Evolutionary conservation across 2,797 vertebrate genomes (phyloP), one percentile per base, ranked within the genome.

Genomic region (Lacerta bilineata): DNA sequence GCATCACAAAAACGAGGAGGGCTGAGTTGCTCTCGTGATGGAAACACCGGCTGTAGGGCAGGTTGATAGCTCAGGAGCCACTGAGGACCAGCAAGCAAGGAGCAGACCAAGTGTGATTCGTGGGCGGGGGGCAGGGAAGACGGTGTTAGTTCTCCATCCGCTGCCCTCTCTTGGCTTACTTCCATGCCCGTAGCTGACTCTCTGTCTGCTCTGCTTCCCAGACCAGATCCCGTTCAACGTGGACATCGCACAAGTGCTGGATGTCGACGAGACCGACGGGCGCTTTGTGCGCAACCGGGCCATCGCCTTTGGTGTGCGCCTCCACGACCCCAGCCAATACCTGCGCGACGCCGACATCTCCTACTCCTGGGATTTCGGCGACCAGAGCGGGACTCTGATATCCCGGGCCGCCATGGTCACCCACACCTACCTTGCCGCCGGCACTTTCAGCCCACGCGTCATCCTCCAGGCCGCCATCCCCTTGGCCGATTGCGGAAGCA

Each of bases 281-380:
- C 98, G 93, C 94, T 99, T 99, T 92, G 97, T 99, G 89, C 98
- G 97, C 93, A 99, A 98, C 93, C 97, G 97, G 61, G 97, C 98
- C 43, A 97, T 99, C 69, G 95, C 97, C 10, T 99, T 99, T 91
- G 95, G 84, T 0, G 91, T 99, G 89, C 96, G 95, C n/a, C 95
- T 99, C 86, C 98, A 99, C 0, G 98, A 99, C 93, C 99, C 98
- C 89, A 99, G 98, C 92, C 96, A 95, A 64, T 99, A 98, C 95
- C 97, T 99, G 79, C 94, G 93, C 33, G 90, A 61, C 0, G 98
- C 98, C 1, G 99, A 99, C 82, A 59, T 99, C 90, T 98, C 98
- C 93, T 99, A 98, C 93, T 98, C 96, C 91, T 99, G 99, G 99
- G 98, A 99, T 95, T 99, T 99, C 68, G 99, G 99, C 2, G 99